phyloP scores from a whole-genome alignment of 2,113 vertebrate genomes.

The Potamarius usumacintae region DNA sequence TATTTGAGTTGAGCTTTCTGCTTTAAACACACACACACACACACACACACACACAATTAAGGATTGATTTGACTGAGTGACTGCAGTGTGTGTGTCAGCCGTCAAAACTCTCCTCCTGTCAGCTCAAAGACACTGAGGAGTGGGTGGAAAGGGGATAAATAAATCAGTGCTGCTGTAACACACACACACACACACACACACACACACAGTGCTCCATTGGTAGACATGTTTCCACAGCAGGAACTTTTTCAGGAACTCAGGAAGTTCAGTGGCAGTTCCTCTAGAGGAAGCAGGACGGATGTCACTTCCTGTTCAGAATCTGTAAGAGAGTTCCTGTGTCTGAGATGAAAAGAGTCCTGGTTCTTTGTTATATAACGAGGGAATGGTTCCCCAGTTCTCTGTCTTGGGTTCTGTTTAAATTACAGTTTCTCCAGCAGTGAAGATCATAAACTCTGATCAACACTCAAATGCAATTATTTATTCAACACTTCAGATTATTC shows the following conservation, averaged over 20 bases:
- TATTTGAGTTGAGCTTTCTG: not conserved
- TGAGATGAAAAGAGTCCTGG: not conserved
- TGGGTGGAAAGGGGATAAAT: not conserved
- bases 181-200: slow-evolving; percentile 17
- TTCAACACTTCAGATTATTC: not conserved
- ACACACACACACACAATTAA: slow-evolving; percentile 12
- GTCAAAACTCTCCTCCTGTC: slow-evolving; percentile 13
- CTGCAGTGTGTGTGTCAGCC: not conserved
- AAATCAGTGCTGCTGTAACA: not conserved
- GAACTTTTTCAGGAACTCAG: slow-evolving; percentile 17
- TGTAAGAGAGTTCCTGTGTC: not conserved
- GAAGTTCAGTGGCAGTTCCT: not conserved
- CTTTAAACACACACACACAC: slow-evolving; percentile 1
- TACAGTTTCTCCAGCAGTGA: not conserved
- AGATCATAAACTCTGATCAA: not conserved
- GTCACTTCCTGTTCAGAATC: slow-evolving; percentile 11
- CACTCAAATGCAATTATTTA: no score
- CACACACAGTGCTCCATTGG: not conserved
- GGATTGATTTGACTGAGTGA: not conserved
- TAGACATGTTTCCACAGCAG: not conserved
- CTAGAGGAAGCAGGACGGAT: not conserved
- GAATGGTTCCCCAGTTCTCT: not conserved
- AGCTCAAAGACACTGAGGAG: not conserved
- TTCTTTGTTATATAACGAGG: not conserved
- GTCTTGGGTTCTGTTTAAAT: not conserved